Evolutionary conservation across 1,140 invertebrate genomes (phyloP), one percentile per base, ranked within the genome.

Genomic region (Achatina immaculata): DNA sequence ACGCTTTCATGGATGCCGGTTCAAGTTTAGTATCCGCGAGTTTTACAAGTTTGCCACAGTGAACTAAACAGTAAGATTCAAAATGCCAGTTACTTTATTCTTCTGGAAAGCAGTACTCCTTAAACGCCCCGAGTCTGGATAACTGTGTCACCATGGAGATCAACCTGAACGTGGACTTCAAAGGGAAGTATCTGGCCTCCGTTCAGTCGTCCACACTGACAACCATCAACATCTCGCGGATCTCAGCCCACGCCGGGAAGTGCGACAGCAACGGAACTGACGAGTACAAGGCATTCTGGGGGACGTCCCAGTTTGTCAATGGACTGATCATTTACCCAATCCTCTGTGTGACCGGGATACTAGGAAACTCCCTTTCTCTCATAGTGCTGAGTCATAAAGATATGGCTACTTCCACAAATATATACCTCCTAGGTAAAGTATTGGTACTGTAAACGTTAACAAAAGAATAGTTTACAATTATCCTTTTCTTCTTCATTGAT

Each of bases 381-480:
- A 93, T 95, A 83, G 95, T 96, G 78, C 92, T 96, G 79, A 95
- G 94, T 81, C 93, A 95, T 84, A 92, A 94, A 81, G 93, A 94
- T 55, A 95, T 95, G 95, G 91, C 94, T 73, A 94, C 94, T 79
- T 95, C 95, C 45, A 96, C 95, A 69, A 95, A 95, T 90, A 88
- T 90, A 76, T 96, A 95, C 90, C 91, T 96, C 84, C 94, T 80
- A 43, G 78, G 78, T 80, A 66, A 80, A 55, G 7, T 31, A 34
- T 14, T 11, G 24, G 48, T 51, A 14, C 11, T 51, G 11, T 51
- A 51, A 11, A 11, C 24, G 11, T 14, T 11, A 14, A 51, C 24
- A 24, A 11, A 24, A 14, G 48, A 24, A 51, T 51, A 14, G 11
- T 24, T 51, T 24, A 51, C 24, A 24, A 51, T 51, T 51, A 51